Evolutionary conservation across 2,888 invertebrate genomes (phyloP), one percentile per base, ranked within the genome.

Genomic region (Tholera decimalis): DNA sequence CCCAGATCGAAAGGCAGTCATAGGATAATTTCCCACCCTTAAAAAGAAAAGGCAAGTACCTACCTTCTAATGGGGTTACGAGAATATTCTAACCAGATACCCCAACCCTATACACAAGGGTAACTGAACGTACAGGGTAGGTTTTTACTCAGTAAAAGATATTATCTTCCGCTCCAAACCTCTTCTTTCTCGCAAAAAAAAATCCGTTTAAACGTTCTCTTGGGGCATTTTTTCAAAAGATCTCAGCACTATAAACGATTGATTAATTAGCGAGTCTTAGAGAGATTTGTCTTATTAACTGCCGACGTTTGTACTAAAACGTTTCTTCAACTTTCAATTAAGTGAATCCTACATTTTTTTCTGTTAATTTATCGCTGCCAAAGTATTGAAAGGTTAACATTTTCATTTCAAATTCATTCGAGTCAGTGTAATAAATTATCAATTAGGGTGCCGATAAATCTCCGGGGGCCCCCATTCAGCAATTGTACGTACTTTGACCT

Each of bases 401-500:
- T 79, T 79, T 73, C 72, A 69, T 76, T 82, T 78, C 73, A 76
- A 78, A 80, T 76, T 76, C 76, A 78, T 80, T 80, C 68, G 56
- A 71, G 59, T 73, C 68, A 55, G 60, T 65, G 68, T 79, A 74
- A 83, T 82, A 82, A 83, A 82, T 82, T 83, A 82, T 83, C 83
- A 82, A 82, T 82, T 82, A 82, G 80, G 78, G 67, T 65, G 50
- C 64, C 81, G 79, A 79, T 82, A 82, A 82, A 80, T 79, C 80
- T 80, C 64, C 47, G 11, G 39, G 62, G 69, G 47, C 62, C 62
- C 67, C 64, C 65, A 72, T 73, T 82, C 83, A 79, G 77, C 73
- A 78, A 79, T 83, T 76, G 77, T 83, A 59, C 80, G 82, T 79
- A 75, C 83, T 79, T 79, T 82, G 82, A 84, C 85, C 83, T 77